These are phyloP conservation scores for Osmerus eperlanus DNA, from an alignment of 2,113 vertebrate species.

Conservation along the genomic window DNA sequence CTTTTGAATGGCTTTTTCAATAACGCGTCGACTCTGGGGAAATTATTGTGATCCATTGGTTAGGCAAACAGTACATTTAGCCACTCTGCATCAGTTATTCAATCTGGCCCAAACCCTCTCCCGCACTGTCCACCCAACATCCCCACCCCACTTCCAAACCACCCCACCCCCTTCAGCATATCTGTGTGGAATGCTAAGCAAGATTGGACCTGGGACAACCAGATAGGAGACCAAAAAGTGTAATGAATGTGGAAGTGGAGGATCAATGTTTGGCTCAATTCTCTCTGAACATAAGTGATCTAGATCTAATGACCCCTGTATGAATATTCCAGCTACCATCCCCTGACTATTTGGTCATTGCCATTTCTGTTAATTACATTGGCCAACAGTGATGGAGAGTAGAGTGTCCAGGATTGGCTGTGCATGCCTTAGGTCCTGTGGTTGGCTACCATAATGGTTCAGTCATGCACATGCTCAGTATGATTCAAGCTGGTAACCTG, in stretches of 20 bases:
- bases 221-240: no score
- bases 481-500: neutral
- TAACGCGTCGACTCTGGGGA: slow-evolving; percentile 10
- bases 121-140: neutral
- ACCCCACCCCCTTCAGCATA: no score
- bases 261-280: no score
- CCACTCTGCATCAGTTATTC: neutral
- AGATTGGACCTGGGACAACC: no score
- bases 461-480: neutral
- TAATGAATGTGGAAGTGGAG: no score
- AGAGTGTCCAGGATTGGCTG: neutral
- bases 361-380: neutral
- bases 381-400: neutral
- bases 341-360: no score
- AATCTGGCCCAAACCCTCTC: neutral
- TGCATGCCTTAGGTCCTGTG: neutral
- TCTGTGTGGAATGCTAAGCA: no score
- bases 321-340: no score
- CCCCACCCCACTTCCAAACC: neutral
- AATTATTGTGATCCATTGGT: slow-evolving; percentile 22
- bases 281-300: no score
- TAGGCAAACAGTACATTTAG: slow-evolving; percentile 33
- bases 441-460: neutral
- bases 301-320: no score
- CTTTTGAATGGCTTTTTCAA: slow-evolving; percentile 19